A percentile compares a stretch with the other conserved stretches of the same genome.
Conservation (phyloP, 2,888 invertebrate species). For the Tenthredo mesomela region DNA sequence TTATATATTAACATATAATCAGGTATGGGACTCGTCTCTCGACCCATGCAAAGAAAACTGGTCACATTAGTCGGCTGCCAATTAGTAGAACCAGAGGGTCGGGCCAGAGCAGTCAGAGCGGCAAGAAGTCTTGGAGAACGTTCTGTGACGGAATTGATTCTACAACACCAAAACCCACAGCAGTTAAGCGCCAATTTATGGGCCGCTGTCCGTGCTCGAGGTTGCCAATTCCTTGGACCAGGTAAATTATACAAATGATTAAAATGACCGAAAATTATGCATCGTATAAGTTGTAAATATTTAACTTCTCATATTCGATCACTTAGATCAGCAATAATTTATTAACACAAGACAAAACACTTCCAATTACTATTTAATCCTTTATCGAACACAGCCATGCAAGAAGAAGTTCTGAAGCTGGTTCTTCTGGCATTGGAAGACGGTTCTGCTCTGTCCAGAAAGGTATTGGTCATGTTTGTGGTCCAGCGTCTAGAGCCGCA, state of each 20-base stretch:
- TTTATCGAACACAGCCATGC: slow-evolving; percentile 87
- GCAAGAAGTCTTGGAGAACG: slow-evolving; percentile 97
- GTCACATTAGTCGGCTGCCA: slow-evolving; percentile 96
- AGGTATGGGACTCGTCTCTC: slow-evolving; percentile 82
- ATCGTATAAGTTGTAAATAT: not conserved
- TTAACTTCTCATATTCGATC: not conserved
- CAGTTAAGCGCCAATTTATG: slow-evolving; percentile 96
- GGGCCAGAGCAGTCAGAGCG: slow-evolving; percentile 88
- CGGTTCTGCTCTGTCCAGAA: slow-evolving; percentile 95
- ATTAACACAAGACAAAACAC: not conserved
- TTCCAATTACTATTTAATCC: not conserved
- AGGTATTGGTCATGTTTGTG: slow-evolving; percentile 98
- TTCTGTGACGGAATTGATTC: slow-evolving; percentile 94
- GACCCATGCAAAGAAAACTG: slow-evolving; percentile 97
- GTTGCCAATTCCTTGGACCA: slow-evolving; percentile 99
- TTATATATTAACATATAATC: not conserved
- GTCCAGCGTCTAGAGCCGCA: slow-evolving; percentile 97
- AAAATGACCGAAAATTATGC: not conserved
- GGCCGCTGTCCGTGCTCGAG: slow-evolving; percentile 97
- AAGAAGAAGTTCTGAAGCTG: slow-evolving; percentile 97
- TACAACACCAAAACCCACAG: slow-evolving; percentile 97
- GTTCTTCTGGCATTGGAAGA: slow-evolving; percentile 97
- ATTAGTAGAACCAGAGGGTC: slow-evolving; percentile 92
- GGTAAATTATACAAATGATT: slow-evolving; percentile 75
- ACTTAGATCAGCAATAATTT: not conserved